Evolutionary conservation across 2,888 invertebrate genomes (phyloP), one percentile per base, ranked within the genome.

Genomic region (Petrolisthes cinctipes): DNA sequence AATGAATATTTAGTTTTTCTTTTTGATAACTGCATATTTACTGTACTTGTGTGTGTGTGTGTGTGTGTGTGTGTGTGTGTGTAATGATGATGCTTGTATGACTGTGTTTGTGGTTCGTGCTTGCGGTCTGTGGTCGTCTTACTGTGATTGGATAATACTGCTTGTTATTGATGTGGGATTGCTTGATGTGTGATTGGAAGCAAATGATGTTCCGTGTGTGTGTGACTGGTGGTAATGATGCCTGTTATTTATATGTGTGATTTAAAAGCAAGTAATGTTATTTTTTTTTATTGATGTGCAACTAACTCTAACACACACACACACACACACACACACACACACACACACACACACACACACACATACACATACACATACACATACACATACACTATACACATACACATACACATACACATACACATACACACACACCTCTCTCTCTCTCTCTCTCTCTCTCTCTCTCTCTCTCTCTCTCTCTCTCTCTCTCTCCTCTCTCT

Each of bases 381-480:
- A n/a, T n/a, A n/a, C n/a, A n/a, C n/a, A n/a, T n/a, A n/a, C n/a
- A n/a, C n/a, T n/a, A n/a, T n/a, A 14, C 61, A 9, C 61, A 6
- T 14, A 9, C 14, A 14, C 61, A 9, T 61, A 6, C 61, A 9
- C 14, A 14, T 61, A 9, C 61, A 6, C 61, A 9, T 14, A 9
- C 61, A 61, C 61, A 9, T 61, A 17, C 71, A 17, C 71, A 14
- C 61, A 11, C n/a, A 11, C n/a, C 71, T 71, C 71, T 71, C 71
- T 71, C 71, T 71, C 71, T 71, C 71, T 71, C 71, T 71, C 71
- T 71, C 71, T 71, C 71, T 71, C 71, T 71, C 71, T 71, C 71
- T 71, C 71, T 71, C 71, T 71, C 71, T 71, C 71, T 71, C 71
- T 71, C 71, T 71, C 71, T 71, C 71, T 71, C 71, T 71, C 71